Evolutionary conservation across 2,797 vertebrate species (phyloP), one percentile per base, ranked within the genome.

Genomic region (Alexandromys oeconomus): DNA sequence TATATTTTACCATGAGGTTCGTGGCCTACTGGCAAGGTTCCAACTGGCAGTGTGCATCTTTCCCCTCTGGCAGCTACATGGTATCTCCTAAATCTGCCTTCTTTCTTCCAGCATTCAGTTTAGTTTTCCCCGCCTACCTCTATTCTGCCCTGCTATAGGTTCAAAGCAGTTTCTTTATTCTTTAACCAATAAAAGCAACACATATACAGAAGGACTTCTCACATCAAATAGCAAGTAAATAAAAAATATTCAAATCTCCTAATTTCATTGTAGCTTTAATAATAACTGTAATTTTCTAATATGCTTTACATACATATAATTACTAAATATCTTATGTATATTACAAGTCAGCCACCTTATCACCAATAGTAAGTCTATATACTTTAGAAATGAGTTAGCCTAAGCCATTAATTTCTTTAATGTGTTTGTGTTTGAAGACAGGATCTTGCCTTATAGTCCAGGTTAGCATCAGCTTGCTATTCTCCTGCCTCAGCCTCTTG

Each of bases 211-310:
- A 57, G 19, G 19, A 57, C 19, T 57, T 57, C 19, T 6, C 57
- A 57, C 19, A 57, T 57, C 57, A 87, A 25, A 51, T 27, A 57
- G 73, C n/a, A 87, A 40, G n/a, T 40, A 87, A 87, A 31, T 87
- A 6, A 43, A 71, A 76, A 63, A 76, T 17, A n/a, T 34, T 76
- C 61, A 91, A 85, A 61, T 71, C 14, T 80, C 34, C 6, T 48
- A 89, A 69, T 87, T 57, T 93, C 69, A 82, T 92, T 31, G 14
- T 87, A 51, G 14, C 71, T 85, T 85, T 48, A 82, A 2, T 85
- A 95, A 89, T 1, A 87, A 57, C 65, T 67, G 14, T 57, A 23
- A 95, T 93, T 84, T 95, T 90, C 1, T 91, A 90, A 40, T 69
- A 65, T 73, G 48, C 10, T 34, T 84, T 78, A 93, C 61, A 91